Conservation (phyloP, 2,797 vertebrate genomes). For the Oryzias sinensis region DNA sequence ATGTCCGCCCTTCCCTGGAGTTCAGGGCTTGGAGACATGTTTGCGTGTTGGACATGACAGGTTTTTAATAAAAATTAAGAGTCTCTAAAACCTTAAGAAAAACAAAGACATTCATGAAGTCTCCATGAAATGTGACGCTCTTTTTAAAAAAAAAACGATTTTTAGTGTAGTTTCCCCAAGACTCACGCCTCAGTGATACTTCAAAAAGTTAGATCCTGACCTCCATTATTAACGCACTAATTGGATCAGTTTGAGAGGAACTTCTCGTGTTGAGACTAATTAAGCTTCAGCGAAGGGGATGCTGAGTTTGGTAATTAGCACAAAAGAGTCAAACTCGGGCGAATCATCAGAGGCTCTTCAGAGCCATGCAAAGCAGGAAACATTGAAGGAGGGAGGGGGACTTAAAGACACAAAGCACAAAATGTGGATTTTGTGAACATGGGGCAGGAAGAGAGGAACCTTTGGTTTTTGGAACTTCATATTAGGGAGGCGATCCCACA, state of each 20-base stretch:
- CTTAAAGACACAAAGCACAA: conserved; percentile 23
- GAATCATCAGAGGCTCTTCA: conserved; percentile 87
- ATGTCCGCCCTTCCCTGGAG: conserved; percentile 14
- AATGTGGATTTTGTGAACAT: not conserved
- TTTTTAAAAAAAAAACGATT: not conserved
- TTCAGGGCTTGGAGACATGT: conserved; percentile 16
- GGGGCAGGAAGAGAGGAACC: too few relatives aligned
- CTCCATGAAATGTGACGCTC: not conserved
- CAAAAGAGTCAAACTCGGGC: conserved; percentile 84
- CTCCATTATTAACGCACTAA: conserved; percentile 20
- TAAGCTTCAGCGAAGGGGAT: conserved; percentile 85
- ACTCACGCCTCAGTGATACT: not conserved
- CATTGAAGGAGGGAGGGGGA: conserved; percentile 5
- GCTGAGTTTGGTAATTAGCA: conserved; percentile 88
- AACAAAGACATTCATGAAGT: not conserved
- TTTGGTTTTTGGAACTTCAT: too few relatives aligned
- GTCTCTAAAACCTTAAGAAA: too few relatives aligned
- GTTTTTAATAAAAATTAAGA: too few relatives aligned
- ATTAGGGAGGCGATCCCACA: too few relatives aligned
- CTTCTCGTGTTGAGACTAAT: conserved; percentile 65
- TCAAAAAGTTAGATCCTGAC: not conserved
- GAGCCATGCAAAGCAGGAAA: conserved; percentile 75
- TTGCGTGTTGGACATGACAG: conserved; percentile 12
- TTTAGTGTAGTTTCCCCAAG: not conserved
- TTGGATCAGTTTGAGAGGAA: conserved; percentile 62